Percentiles rank a stretch among this genome's conserved stretches.
Evolutionary conservation across 2,113 vertebrate genomes (phyloP).

Genomic region (Pomatorhinus ruficollis): DNA sequence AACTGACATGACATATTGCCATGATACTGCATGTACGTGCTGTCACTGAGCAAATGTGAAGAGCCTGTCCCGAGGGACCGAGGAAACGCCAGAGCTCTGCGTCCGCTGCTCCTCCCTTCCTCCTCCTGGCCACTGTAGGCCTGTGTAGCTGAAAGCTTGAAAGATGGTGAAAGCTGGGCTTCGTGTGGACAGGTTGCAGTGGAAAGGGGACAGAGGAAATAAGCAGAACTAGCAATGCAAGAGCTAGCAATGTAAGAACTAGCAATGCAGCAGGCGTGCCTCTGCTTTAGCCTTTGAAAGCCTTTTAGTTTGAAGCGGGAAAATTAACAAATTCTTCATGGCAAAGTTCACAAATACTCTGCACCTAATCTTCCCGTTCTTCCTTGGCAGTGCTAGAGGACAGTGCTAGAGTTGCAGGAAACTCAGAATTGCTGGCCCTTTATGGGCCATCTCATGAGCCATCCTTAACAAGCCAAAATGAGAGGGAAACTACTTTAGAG

Average conservation of each 20-base stretch:
- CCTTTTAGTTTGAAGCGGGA: neutral
- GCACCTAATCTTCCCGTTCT: neutral
- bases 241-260: neutral
- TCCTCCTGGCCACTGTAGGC: rapidly evolving
- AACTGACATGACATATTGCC: neutral
- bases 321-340: neutral
- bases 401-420: neutral
- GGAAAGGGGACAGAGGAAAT: neutral
- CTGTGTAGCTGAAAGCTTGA: neutral
- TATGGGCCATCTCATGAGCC: neutral
- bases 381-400: neutral
- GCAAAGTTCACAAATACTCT: neutral
- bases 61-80: neutral
- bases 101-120: rapidly evolving
- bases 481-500: neutral
- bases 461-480: neutral
- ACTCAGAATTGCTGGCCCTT: neutral
- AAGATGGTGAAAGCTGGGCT: neutral
- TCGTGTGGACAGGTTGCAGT: neutral
- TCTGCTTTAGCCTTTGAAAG: neutral
- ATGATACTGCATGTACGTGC: neutral
- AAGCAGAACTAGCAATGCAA: neutral
- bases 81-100: neutral
- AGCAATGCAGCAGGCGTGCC: neutral
- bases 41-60: neutral